phyloP scores from a whole-genome alignment of 2,797 vertebrate genomes.

The Alosa sapidissima region DNA sequence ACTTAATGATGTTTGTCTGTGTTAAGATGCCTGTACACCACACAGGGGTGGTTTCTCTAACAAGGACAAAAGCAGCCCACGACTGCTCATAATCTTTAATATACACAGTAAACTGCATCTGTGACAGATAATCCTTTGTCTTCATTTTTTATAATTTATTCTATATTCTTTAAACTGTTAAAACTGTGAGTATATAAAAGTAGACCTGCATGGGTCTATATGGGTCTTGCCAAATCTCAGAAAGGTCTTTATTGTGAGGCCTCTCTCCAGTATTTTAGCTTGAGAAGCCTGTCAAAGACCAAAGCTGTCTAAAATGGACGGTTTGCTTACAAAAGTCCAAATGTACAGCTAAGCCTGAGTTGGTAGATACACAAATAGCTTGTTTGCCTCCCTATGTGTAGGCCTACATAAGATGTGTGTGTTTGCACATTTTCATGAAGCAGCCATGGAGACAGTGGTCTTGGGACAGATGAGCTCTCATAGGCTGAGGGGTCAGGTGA shows the following conservation, averaged over 20 bases:
- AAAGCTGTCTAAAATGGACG: neutral
- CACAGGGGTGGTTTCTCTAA: neutral
- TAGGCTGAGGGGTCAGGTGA: constrained; percentile 74
- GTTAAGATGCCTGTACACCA: neutral
- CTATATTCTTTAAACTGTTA: neutral
- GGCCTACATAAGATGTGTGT: neutral
- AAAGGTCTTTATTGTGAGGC: neutral
- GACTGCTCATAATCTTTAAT: neutral
- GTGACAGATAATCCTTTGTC: neutral
- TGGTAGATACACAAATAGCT: neutral
- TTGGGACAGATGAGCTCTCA: constrained; percentile 57
- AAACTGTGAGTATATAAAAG: neutral
- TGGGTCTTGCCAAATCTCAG: neutral
- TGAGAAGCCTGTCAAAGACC: too few species aligned
- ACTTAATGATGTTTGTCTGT: neutral
- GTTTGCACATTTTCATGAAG: constrained; percentile 25
- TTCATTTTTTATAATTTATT: neutral
- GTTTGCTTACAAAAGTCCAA: neutral
- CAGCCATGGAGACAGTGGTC: constrained; percentile 49
- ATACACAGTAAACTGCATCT: neutral
- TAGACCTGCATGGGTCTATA: neutral
- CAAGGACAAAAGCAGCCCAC: neutral
- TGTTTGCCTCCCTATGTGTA: neutral
- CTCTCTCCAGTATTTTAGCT: neutral
- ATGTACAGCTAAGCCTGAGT: neutral